Percentiles rank a stretch among this genome's conserved stretches.
Conservation (phyloP, 2,888 invertebrate genomes). For the Nasonia oneida region DNA sequence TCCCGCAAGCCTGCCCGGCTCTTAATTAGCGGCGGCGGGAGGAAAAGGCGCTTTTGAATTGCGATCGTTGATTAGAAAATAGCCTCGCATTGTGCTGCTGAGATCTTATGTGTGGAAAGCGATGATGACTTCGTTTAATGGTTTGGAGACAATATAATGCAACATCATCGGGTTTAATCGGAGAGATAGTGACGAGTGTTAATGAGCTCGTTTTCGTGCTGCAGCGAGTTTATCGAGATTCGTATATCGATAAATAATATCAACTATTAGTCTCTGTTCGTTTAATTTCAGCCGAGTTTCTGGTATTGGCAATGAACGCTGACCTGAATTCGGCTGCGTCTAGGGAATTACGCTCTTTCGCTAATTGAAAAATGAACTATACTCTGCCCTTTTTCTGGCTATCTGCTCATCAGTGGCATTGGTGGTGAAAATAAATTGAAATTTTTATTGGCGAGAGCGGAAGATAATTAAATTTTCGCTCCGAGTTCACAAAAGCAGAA, state of each 20-base stretch:
- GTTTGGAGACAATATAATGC: background rate
- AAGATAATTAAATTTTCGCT: background rate
- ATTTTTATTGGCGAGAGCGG: background rate
- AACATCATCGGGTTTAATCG: background rate
- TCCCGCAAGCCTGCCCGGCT: slow-evolving; percentile 7
- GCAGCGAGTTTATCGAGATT: too few relatives aligned
- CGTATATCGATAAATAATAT: background rate
- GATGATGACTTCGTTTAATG: background rate
- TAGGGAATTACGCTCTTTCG: background rate
- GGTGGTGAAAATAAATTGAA: background rate
- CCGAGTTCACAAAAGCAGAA: background rate
- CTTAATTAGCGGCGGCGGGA: background rate
- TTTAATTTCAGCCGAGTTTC: background rate
- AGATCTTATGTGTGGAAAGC: background rate
- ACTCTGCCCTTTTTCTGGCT: background rate
- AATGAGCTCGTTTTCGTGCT: too few relatives aligned
- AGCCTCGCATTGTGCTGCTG: background rate
- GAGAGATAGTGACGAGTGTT: too few relatives aligned
- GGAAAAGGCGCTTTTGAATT: background rate
- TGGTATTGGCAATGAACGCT: background rate
- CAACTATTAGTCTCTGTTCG: background rate
- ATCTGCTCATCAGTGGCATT: background rate
- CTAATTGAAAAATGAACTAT: background rate
- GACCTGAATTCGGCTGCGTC: background rate
- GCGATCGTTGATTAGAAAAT: background rate